Conservation (phyloP, 2,113 vertebrate species). For the Seriola dumerili region DNA sequence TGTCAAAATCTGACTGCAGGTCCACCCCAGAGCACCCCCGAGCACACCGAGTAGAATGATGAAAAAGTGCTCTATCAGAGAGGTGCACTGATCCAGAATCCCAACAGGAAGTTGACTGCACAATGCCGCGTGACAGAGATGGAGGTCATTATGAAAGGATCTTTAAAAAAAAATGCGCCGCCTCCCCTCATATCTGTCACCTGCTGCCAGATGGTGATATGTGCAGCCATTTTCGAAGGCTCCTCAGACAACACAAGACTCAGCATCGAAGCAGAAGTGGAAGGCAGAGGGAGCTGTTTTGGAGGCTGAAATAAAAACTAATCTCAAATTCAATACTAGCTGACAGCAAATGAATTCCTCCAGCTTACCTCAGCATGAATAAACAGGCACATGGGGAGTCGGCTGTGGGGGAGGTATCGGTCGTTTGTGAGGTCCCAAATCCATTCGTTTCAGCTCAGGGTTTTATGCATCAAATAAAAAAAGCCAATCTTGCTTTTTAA, state of each 20-base stretch:
- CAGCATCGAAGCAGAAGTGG: slow-evolving; percentile 63
- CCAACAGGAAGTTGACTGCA: slow-evolving; percentile 64
- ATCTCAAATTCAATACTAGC: slow-evolving; percentile 94
- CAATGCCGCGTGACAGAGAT: slow-evolving; percentile 55
- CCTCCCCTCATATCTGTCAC: slow-evolving; percentile 66
- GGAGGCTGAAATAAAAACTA: slow-evolving; percentile 93
- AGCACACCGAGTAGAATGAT: slow-evolving; percentile 34
- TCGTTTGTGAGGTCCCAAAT: slow-evolving; percentile 80
- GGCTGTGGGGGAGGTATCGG: slow-evolving; percentile 72
- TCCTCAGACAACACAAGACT: slow-evolving; percentile 67
- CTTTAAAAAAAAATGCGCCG: slow-evolving; percentile 54
- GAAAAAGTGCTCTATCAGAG: slow-evolving; percentile 49
- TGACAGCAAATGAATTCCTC: slow-evolving; percentile 95
- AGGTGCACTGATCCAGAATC: slow-evolving; percentile 60
- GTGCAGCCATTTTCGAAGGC: slow-evolving; percentile 47
- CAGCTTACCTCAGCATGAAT: slow-evolving; percentile 96
- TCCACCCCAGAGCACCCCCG: slow-evolving; percentile 10
- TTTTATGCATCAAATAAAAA: slow-evolving; percentile 86
- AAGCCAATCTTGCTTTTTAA: slow-evolving; percentile 81
- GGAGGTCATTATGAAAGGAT: slow-evolving; percentile 74
- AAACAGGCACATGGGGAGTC: slow-evolving; percentile 85
- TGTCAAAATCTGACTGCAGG: slow-evolving; percentile 35
- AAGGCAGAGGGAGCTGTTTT: slow-evolving; percentile 87
- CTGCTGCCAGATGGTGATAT: slow-evolving; percentile 74
- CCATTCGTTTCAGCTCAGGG: slow-evolving; percentile 82